Base-by-base conservation (phyloP, 2,797 vertebrate species). In the Coluber constrictor region DNA sequence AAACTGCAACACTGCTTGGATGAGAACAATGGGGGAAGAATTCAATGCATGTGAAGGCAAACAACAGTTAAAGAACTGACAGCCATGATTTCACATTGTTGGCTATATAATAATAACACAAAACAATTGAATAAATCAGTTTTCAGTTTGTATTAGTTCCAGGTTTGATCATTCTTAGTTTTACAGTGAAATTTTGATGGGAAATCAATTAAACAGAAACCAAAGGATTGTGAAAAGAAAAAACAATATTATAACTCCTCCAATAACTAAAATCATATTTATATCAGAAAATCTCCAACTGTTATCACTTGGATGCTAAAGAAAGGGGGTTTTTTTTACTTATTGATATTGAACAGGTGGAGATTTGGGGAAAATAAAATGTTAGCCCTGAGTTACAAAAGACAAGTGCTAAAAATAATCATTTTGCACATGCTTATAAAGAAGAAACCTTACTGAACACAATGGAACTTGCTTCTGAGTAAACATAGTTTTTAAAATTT, bases 351-450 rank as follows among this genome's bases (percentile, higher is more conserved):
- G 23, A 13, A 5, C 8, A 25, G 90, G 13, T 56, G 56, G 23
- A 15, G n/a, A 20, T 43, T 29, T 92, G 86, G 61, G 57, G 90
- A 92, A 93, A 92, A 95, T 92, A 95, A 96, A 95, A 66, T 23
- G 70, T 47, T 86, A 43, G 47, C 90, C 93, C 93, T 91, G 87
- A 93, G 93, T 91, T 93, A 57, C 47, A 61, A 91, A 91, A 23
- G 94, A 95, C 60, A 0, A 94, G 88, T 94, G 95, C 90, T 95
- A 93, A 90, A 90, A 61, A 60, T 55, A 87, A 63, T 61, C 66
- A 51, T 51, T 20, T 60, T 56, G 37, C 3, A 37, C 37, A 63
- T 7, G 5, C 25, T 86, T 54, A 63, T 83, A 57, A 66, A 37
- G 59, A 70, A 51, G 43, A 93, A 87, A 25, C 47, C 51, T 32